These are phyloP conservation scores for Synergus laeviventris DNA, from an alignment of 2,888 invertebrate genomes.

Conservation along the genomic window DNA sequence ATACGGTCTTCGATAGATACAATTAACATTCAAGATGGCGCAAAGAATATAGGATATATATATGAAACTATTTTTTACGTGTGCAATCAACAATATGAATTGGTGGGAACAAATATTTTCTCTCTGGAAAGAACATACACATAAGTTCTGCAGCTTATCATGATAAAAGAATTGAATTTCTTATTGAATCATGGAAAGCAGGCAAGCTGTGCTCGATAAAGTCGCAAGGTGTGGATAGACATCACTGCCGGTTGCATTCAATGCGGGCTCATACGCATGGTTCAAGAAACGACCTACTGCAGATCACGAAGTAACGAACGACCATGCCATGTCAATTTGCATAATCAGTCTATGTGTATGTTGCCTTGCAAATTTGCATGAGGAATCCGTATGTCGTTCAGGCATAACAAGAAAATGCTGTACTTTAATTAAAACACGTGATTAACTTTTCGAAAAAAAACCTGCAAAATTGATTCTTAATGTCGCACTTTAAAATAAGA, in stretches of 20 bases:
- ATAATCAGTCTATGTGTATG: slow-evolving; percentile 57
- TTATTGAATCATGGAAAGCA: background rate
- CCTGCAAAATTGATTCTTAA: slow-evolving; percentile 11
- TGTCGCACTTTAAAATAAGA: background rate
- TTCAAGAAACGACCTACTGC: slow-evolving; percentile 43
- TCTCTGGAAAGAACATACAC: background rate
- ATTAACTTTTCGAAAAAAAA: slow-evolving; percentile 35
- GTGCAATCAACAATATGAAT: background rate
- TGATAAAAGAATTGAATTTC: slow-evolving; percentile 6
- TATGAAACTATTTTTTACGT: background rate
- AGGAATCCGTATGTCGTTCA: slow-evolving; percentile 50
- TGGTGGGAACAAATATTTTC: background rate
- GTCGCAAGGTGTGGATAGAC: slow-evolving; percentile 6
- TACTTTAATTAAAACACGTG: slow-evolving; percentile 23
- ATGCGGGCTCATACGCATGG: background rate
- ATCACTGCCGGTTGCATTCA: background rate
- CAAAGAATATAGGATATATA: too few species aligned
- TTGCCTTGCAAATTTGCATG: slow-evolving; percentile 57
- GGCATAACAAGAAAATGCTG: slow-evolving; percentile 28
- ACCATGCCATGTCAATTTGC: slow-evolving; percentile 50
- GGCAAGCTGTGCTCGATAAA: slow-evolving; percentile 10
- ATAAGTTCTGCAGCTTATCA: background rate
- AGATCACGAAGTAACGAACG: slow-evolving; percentile 38
- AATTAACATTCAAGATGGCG: too few species aligned
- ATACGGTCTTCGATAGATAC: too few species aligned